These are phyloP conservation scores for Prenolepis imparis DNA, from an alignment of 2,888 invertebrate genomes.

Conservation along the genomic window DNA sequence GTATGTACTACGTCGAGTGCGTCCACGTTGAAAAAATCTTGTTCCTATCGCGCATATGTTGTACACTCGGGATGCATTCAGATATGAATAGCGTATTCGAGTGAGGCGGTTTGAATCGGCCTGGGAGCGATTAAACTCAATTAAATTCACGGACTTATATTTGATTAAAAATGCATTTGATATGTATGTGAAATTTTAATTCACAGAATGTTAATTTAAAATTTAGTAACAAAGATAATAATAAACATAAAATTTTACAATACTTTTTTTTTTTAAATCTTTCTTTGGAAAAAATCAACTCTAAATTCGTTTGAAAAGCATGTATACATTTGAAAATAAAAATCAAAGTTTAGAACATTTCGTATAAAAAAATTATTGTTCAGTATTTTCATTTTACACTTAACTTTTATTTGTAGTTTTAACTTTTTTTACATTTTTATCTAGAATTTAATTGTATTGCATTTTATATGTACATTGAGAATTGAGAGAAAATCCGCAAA, in stretches of 20 bases:
- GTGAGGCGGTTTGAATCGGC: constrained; percentile 26
- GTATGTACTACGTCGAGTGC: constrained; percentile 52
- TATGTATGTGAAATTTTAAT: constrained; percentile 15
- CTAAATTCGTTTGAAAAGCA: background rate
- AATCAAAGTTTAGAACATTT: background rate
- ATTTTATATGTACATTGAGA: background rate
- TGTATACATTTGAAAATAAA: background rate
- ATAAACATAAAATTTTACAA: background rate
- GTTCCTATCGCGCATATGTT: constrained; percentile 44
- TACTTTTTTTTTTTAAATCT: background rate
- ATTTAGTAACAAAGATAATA: background rate
- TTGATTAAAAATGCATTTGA: constrained; percentile 35
- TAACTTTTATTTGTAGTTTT: background rate
- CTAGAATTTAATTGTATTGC: background rate
- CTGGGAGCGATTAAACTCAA: constrained; percentile 42
- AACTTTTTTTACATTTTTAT: constrained; percentile 12
- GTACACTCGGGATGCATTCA: constrained; percentile 35
- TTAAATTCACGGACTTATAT: constrained; percentile 36
- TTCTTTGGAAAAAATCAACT: background rate
- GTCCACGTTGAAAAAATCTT: constrained; percentile 47
- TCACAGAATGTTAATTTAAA: constrained; percentile 15
- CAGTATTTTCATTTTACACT: background rate
- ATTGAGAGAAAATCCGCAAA: background rate
- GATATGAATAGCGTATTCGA: constrained; percentile 44
- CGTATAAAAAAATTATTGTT: background rate